These are phyloP conservation scores for Tachystola acroxantha DNA, from an alignment of 2,888 invertebrate genomes.

Conservation along the genomic window DNA sequence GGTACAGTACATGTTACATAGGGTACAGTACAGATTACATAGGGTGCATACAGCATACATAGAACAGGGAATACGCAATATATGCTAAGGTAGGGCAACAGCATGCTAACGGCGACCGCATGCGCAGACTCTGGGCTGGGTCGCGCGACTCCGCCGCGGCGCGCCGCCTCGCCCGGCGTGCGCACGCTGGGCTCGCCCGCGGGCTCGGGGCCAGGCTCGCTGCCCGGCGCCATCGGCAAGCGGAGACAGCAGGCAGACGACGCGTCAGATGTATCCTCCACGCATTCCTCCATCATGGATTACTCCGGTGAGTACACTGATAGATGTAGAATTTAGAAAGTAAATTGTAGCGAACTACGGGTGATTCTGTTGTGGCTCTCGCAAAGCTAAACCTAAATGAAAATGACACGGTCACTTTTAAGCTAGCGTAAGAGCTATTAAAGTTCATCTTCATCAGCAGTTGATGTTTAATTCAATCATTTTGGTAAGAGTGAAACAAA, in stretches of 20 bases:
- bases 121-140: slow-evolving; percentile 90
- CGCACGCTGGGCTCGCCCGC: slow-evolving; percentile 87
- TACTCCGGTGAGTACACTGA: slow-evolving; percentile 89
- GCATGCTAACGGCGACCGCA: slow-evolving; percentile 20
- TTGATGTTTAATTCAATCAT: too few relatives aligned
- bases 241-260: slow-evolving; percentile 82
- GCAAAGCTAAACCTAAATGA: too few relatives aligned
- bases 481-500: too few relatives aligned
- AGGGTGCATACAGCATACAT: neutral
- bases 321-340: neutral
- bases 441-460: too few relatives aligned
- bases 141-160: slow-evolving; percentile 90
- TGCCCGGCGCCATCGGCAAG: slow-evolving; percentile 91
- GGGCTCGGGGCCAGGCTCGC: slow-evolving; percentile 86
- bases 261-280: slow-evolving; percentile 91
- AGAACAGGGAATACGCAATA: neutral
- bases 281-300: slow-evolving; percentile 91
- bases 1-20: too few relatives aligned
- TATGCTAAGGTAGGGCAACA: too few relatives aligned
- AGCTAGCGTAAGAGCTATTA: too few relatives aligned
- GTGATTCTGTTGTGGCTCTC: too few relatives aligned
- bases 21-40: too few relatives aligned
- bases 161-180: slow-evolving; percentile 92
- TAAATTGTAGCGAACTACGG: neutral
- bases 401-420: too few relatives aligned